phyloP scores from a whole-genome alignment of 2,113 vertebrate species.

The Oceanites oceanicus region DNA sequence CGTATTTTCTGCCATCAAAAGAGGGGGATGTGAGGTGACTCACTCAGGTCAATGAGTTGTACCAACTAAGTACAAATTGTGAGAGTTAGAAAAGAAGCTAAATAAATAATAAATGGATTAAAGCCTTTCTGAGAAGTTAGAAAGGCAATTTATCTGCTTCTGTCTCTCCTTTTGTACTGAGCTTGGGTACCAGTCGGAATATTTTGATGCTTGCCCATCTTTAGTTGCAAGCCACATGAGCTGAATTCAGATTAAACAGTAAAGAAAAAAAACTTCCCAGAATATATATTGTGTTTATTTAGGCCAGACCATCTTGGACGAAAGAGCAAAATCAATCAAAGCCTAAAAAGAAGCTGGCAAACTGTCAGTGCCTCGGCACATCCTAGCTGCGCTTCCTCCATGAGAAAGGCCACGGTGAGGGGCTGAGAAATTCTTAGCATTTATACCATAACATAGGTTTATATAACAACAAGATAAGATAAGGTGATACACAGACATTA shows the following conservation, averaged over 20 bases:
- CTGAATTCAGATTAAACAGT: slow-evolving; percentile 41
- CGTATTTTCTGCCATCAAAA: not conserved
- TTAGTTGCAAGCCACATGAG: not conserved
- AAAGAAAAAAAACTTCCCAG: slow-evolving; percentile 27
- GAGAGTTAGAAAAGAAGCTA: not conserved
- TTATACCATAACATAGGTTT: slow-evolving; percentile 10
- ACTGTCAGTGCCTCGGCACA: not conserved
- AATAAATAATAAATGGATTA: not conserved
- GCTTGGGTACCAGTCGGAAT: slow-evolving; percentile 14
- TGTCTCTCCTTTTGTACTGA: slow-evolving; percentile 22
- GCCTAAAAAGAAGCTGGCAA: slow-evolving; percentile 63
- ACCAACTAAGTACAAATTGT: not conserved
- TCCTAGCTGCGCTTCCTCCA: slow-evolving; percentile 1
- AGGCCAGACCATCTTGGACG: slow-evolving; percentile 31
- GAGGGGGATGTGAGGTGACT: not conserved
- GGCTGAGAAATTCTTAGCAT: not conserved
- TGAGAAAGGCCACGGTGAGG: not conserved
- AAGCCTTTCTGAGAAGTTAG: not conserved
- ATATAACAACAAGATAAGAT: slow-evolving; percentile 57
- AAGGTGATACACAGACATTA: slow-evolving; percentile 32
- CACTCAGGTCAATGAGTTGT: not conserved
- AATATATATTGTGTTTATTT: slow-evolving; percentile 64
- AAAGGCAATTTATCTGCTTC: slow-evolving; percentile 35
- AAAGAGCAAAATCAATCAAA: slow-evolving; percentile 45
- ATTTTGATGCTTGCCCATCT: slow-evolving; percentile 47